Percentiles rank a stretch among this genome's conserved stretches.
These are phyloP conservation scores for Tetramorium alpestre DNA, from an alignment of 1,140 invertebrate species.

Conservation along the genomic window DNA sequence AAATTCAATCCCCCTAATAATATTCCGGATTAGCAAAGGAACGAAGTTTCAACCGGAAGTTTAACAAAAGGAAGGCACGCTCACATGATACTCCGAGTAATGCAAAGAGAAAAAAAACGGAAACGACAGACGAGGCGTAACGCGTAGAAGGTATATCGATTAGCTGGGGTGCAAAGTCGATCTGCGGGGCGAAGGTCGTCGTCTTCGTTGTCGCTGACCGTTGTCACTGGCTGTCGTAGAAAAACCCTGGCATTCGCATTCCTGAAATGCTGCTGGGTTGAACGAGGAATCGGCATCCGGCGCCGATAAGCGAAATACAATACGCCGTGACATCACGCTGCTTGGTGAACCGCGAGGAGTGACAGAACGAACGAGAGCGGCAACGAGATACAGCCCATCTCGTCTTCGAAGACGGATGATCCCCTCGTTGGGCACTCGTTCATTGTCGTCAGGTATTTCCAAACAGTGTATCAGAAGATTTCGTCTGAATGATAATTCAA, in stretches of 20 bases:
- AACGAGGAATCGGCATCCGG: slow-evolving; percentile 74
- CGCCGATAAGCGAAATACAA: slow-evolving; percentile 82
- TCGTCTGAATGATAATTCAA: neutral
- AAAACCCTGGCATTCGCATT: slow-evolving; percentile 77
- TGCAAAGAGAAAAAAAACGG: neutral
- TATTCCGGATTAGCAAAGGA: neutral
- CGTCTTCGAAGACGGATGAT: slow-evolving; percentile 39
- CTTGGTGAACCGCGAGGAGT: slow-evolving; percentile 41
- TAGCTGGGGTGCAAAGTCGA: slow-evolving; percentile 55
- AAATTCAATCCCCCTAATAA: neutral
- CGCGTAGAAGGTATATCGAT: slow-evolving; percentile 43
- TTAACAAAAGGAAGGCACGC: neutral
- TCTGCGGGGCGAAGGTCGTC: slow-evolving; percentile 44
- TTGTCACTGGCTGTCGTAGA: slow-evolving; percentile 8
- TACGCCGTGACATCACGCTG: slow-evolving; percentile 78
- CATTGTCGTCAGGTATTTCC: neutral
- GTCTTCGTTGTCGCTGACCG: slow-evolving; percentile 37
- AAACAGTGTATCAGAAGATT: neutral
- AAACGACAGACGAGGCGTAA: slow-evolving; percentile 27
- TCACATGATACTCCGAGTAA: neutral
- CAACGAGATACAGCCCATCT: slow-evolving; percentile 49
- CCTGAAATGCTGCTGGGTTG: slow-evolving; percentile 77
- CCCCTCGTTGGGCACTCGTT: neutral
- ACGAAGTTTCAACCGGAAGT: slow-evolving; percentile 18
- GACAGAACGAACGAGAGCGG: slow-evolving; percentile 15